phyloP scores from a whole-genome alignment of 2,113 vertebrate genomes.

The Salvelinus namaycush region DNA sequence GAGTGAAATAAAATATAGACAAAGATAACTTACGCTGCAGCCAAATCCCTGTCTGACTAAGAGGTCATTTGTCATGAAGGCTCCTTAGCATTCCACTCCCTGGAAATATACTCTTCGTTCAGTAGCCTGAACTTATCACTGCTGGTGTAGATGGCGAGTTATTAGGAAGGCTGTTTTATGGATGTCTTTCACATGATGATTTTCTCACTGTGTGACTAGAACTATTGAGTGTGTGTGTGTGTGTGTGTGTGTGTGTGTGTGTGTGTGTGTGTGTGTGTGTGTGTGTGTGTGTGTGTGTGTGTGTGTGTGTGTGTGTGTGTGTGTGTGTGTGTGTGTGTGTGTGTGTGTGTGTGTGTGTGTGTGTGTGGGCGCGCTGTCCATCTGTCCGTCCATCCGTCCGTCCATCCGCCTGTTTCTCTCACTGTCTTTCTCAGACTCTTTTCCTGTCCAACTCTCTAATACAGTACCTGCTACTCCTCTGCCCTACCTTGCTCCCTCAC shows the following conservation, averaged over 20 bases:
- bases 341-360: neutral
- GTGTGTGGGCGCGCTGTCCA: neutral
- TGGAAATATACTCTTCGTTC: neutral
- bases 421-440: neutral
- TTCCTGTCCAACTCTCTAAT: neutral
- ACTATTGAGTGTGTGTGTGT: neutral
- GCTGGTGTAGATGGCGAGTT: no score
- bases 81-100: slow-evolving; percentile 24
- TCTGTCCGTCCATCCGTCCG: neutral
- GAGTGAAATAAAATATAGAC: slow-evolving; percentile 46
- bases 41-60: slow-evolving; percentile 46
- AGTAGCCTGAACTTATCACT: neutral
- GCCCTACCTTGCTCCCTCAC: neutral
- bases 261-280: neutral
- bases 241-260: neutral
- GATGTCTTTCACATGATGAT: no score
- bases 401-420: neutral
- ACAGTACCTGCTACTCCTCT: neutral
- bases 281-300: neutral
- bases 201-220: no score
- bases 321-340: slow-evolving; percentile 1
- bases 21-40: slow-evolving; percentile 19
- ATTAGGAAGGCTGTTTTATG: no score
- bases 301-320: neutral
- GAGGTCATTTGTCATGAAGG: slow-evolving; percentile 9